These are phyloP conservation scores for Agriopis aurantiaria DNA, from an alignment of 2,888 invertebrate species.

Conservation along the genomic window DNA sequence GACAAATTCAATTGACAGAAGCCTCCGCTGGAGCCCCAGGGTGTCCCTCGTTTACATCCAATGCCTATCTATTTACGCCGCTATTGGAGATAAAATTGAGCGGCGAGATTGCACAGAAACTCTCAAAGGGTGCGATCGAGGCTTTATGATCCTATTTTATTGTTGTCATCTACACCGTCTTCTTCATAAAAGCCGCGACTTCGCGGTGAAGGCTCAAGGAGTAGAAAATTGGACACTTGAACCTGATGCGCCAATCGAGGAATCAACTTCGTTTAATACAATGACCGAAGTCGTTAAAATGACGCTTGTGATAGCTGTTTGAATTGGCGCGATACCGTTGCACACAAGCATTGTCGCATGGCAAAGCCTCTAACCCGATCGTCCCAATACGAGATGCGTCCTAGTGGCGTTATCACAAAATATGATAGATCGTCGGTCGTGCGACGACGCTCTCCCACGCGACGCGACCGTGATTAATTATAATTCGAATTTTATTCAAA, in stretches of 20 bases:
- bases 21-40: conserved; percentile 76
- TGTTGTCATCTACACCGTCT: conserved; percentile 72
- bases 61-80: conserved; percentile 79
- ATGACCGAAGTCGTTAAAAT: conserved; percentile 49
- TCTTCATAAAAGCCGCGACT: conserved; percentile 65
- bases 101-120: conserved; percentile 77
- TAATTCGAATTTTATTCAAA: conserved; percentile 87
- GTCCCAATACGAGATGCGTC: conserved; percentile 79
- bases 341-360: conserved; percentile 68
- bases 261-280: conserved; percentile 31
- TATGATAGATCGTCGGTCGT: conserved; percentile 84
- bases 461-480: conserved; percentile 83
- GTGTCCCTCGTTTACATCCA: conserved; percentile 77
- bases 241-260: conserved; percentile 48
- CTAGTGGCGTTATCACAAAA: conserved; percentile 85
- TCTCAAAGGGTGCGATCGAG: conserved; percentile 74
- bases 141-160: conserved; percentile 79
- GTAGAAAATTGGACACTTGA: conserved; percentile 62
- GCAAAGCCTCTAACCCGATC: conserved; percentile 72
- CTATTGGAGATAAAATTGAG: conserved; percentile 80
- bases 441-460: conserved; percentile 84
- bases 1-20: conserved; percentile 85
- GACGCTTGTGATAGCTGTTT: conserved; percentile 49
- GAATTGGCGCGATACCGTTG: conserved; percentile 67
- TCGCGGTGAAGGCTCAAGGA: conserved; percentile 54